Evolutionary conservation across 2,113 vertebrate genomes (phyloP), one percentile per base, ranked within the genome.

Genomic region (Pogona vitticeps): DNA sequence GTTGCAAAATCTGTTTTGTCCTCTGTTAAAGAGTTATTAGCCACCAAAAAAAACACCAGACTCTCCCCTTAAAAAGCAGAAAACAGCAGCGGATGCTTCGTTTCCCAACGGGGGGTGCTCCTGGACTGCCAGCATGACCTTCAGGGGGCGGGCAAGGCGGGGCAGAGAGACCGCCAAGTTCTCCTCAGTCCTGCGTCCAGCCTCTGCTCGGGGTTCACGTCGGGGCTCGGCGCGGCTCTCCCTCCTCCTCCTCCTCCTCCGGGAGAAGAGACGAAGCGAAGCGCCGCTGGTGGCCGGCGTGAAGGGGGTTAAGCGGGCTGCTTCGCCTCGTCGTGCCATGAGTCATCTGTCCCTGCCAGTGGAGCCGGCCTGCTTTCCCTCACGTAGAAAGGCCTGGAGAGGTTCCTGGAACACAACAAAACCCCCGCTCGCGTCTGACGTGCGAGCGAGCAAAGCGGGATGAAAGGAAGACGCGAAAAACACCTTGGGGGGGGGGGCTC

Each of bases 321-420:
- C 90, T 90, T 92, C 85, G 92, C 89, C 68, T 42, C 86, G 87
- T 38, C 88, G 76, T 80, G 6, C 0, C 81, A 72, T 93, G 93
- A 95, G 88, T 94, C 92, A 92, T 94, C 79, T 94, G 94, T 94
- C 93, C 89, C 88, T 0, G 5, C 1, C 1, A 83, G 6, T 2
- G 80, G 87, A 93, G 89, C 76, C 89, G 61, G 91, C 83, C 91
- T 92, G 91, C 82, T 88, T 52, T 87, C 82, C 23, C 78, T 92
- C 94, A 95, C 93, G 89, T 95, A 91, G 12, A 46, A 75, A 18
- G 59, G 70, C 26, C 83, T 94, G 94, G 93, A 95, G 82, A 91
- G 0, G 3, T 9, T 94, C 90, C 92, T 46, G 85, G 92, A 92
- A 90, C 93, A 91, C 68, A 76, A 90, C 93, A 91, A 63, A 72